Evolutionary conservation across 2,113 vertebrate species (phyloP).

Genomic region (Pongo pygmaeus): DNA sequence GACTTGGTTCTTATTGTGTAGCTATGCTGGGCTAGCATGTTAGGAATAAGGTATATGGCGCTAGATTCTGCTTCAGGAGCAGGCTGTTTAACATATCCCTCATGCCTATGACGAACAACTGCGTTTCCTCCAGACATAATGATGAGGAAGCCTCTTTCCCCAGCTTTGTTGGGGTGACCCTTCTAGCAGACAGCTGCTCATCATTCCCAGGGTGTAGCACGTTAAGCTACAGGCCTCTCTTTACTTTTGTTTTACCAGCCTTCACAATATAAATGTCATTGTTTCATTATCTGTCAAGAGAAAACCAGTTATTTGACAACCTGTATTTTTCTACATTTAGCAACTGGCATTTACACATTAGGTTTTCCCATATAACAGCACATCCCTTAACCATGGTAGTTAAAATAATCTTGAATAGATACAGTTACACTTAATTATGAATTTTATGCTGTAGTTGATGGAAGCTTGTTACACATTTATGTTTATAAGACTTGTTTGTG

Average conservation of each 20-base stretch:
- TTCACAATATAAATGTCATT: neutral
- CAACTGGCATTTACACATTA: constrained; percentile 15
- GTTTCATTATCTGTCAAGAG: neutral
- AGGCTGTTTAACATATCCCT: neutral
- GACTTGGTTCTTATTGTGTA: neutral
- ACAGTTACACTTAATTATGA: constrained; percentile 38
- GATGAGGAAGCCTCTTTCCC: neutral
- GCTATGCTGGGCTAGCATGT: neutral
- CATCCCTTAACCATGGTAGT: constrained; percentile 50
- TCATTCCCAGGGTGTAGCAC: neutral
- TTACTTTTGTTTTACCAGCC: neutral
- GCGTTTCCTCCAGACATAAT: neutral
- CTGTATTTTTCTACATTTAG: constrained; percentile 65
- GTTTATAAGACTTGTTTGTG: constrained; percentile 39
- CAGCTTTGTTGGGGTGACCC: neutral
- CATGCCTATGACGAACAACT: neutral
- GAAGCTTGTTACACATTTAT: constrained; percentile 35
- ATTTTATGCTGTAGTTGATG: neutral
- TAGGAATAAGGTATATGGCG: neutral
- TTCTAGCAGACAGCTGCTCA: neutral
- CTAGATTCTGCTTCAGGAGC: neutral
- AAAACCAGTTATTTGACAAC: constrained; percentile 24
- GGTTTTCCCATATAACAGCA: neutral
- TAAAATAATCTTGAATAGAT: constrained; percentile 59
- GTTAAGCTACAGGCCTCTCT: neutral